Base-by-base conservation (phyloP, 2,888 invertebrate species). In the Drosophila leonis region DNA sequence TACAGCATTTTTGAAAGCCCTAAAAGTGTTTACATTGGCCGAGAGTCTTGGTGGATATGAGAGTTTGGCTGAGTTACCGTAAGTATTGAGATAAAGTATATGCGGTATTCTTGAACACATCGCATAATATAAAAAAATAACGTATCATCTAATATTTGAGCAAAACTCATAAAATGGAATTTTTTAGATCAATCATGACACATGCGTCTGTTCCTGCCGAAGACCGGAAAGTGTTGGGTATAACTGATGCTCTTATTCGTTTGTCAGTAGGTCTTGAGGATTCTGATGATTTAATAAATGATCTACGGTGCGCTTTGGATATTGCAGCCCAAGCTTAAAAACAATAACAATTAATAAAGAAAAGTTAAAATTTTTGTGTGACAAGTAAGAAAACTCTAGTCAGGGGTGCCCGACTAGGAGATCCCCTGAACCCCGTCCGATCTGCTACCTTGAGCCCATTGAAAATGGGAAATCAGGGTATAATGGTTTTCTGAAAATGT, bases 21-120 rank as follows among this genome's bases (percentile, higher is more conserved):
- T 98, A 35, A 96, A 97, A 93, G 84, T 98, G 29, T 98, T 98
- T 92, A 95, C 95, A 1, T 93, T 98, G 59, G 99, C 99, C 6
- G 99, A 98, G 92, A 98, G 98, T 91, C 94, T 99, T 70, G 99
- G 99, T 55, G 98, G 98, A 64, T 98, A 96, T 90, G 98, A 99
- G 92, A 98, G 98, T 91, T 95, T 99, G 77, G 97, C 98, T 4
- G 98, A 98, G 94, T 94, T 98, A 79, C 99, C 99, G 96, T 97
- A 94, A 95, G 96, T 95, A 72, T 75, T 24, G 1, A 41, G 4
- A 5, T 20, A 18, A 27, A 0, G 18, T 15, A 51, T 27, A 46
- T 12, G 5, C 1, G 37, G 13, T 35, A 35, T 35, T 35, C 33
- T 2, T 41, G 20, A 7, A 12, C n/a, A 2, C 9, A n/a, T 35